Evolutionary conservation across 2,113 vertebrate genomes (phyloP), one percentile per base, ranked within the genome.

Genomic region (Propithecus coquereli): DNA sequence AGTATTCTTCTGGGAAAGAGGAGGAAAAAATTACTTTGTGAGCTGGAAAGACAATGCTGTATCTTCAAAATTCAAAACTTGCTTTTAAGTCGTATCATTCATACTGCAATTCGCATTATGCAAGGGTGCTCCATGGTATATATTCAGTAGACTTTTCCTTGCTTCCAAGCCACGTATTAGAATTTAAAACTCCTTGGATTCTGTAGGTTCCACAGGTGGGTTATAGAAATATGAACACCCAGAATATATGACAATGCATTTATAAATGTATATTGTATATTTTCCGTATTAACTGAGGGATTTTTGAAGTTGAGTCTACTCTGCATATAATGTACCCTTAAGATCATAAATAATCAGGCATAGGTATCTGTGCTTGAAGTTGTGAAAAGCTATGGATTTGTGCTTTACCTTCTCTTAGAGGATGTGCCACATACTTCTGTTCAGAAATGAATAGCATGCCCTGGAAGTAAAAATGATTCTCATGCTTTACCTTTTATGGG

Each of bases 351-450:
- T 70, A 73, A 54, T 83, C 27, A 84, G 25, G 86, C 11, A 22
- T 54, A 74, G 10, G 5, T 73, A 63, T 76, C 43, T 65, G 2
- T 50, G 27, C 54, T 94, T 92, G 8, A 90, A 57, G 40, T 91
- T 79, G 16, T 57, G 11, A 91, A 89, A 61, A 68, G 43, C 6
- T 10, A 40, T 82, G 20, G 20, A 57, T 81, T 68, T 89, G 18
- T 71, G 89, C 81, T 96, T 96, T 43, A 47, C 89, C 74, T 91
- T 93, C 88, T 94, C 94, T 76, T 37, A 93, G 84, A 94, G 80
- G 86, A 74, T 68, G 25, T 93, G 32, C n/a, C 73, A 91, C 47
- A 85, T 83, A n/a, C 16, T 54, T 89, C 89, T 81, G 40, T 77
- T 45, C 94, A 76, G 73, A 95, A 95, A 81, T 94, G 57, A 61